phyloP scores from a whole-genome alignment of 2,113 vertebrate species.

The Coturnix japonica region DNA sequence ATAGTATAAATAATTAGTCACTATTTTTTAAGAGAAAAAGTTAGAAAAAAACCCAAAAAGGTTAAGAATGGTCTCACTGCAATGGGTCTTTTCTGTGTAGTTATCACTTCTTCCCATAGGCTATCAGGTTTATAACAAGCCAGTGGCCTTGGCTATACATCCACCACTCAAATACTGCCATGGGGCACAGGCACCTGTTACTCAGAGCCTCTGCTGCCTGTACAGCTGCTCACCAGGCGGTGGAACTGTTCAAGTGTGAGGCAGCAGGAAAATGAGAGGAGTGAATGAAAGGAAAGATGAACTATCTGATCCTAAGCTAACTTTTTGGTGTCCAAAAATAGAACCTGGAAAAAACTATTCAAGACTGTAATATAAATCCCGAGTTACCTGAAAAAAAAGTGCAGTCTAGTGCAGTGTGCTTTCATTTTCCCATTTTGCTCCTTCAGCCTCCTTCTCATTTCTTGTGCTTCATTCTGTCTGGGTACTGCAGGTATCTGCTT shows the following conservation, averaged over 20 bases:
- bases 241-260: background rate
- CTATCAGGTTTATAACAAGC: background rate
- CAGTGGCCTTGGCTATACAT: background rate
- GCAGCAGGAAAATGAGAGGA: background rate
- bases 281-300: background rate
- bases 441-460: background rate
- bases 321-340: background rate
- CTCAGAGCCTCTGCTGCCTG: background rate
- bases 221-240: background rate
- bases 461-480: conserved; percentile 49
- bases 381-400: conserved; percentile 49
- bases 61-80: background rate
- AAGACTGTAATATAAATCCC: background rate
- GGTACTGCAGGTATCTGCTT: conserved; percentile 9
- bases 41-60: background rate
- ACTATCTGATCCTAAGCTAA: background rate
- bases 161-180: background rate
- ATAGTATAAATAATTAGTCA: background rate
- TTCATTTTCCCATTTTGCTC: conserved; percentile 18
- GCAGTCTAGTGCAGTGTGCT: conserved; percentile 58
- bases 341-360: background rate
- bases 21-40: conserved; percentile 27
- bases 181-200: background rate
- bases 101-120: background rate
- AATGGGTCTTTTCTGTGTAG: background rate